Base-by-base conservation (phyloP, 2,113 vertebrate species). In the Oncorhynchus gorbuscha region DNA sequence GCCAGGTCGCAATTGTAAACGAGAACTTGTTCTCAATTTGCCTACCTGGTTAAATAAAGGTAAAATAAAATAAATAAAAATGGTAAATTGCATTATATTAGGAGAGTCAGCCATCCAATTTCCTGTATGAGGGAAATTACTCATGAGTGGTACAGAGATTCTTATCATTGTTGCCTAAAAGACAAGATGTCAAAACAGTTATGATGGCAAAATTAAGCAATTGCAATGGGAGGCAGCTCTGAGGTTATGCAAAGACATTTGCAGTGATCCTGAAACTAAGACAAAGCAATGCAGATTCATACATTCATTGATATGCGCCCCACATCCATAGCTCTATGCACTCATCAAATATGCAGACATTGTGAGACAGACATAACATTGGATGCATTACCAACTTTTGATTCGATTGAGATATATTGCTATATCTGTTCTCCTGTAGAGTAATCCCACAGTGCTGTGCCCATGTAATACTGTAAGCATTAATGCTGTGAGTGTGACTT, bases 401-500 rank as follows among this genome's bases (percentile, higher is more conserved):
- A 45, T 45, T 45, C 2, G 9, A 55, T 55, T 14, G 16, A 55
- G 4, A 5, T 18, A 55, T 55, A 55, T 55, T 55, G 51, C 51
- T 14, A 28, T 28, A 68, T 32, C 66, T 35, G 22, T 30, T 64
- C 22, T 64, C 8, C 18, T n/a, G 39, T 45, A 45, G 62, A 26
- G 62, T 11, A 45, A 45, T 45, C 20, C 20, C 65, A 28, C 14
- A 12, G 22, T 32, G 13, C 26, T 67, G 26, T 67, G 24, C 65
- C 6, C n/a, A 24, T 26, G 11, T 30, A 24, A 26, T 26, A 24
- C 24, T 26, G 24, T 30, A 9, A 26, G 5, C 24, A 30, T 13
- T 45, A 20, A 70, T 14, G 20, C 74, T 76, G 59, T 71, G 77
- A 83, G 80, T 77, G 76, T 30, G 69, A 68, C 80, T 0, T 86